Conservation (phyloP, 1,140 invertebrate genomes). For the Galleria mellonella region DNA sequence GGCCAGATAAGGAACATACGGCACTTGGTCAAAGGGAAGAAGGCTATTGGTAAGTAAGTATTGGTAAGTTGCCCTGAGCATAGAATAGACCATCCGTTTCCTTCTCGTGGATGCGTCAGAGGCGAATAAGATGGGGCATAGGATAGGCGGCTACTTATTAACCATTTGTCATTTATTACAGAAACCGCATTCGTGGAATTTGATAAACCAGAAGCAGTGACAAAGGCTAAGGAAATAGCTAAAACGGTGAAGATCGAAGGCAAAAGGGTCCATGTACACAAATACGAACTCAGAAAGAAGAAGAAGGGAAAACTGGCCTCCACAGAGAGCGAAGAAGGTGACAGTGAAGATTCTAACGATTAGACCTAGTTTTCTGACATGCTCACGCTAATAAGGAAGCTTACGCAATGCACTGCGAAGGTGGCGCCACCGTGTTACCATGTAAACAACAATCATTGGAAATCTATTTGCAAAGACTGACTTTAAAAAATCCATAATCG, state of each 20-base stretch:
- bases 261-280: constrained; percentile 37
- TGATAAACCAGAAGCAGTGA: constrained; percentile 38
- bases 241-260: constrained; percentile 30
- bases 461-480: no score
- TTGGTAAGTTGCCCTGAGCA: not conserved
- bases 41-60: constrained; percentile 28
- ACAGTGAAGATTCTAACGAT: constrained; percentile 25
- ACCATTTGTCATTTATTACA: constrained; percentile 30
- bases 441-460: no score
- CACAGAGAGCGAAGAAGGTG: constrained; percentile 5
- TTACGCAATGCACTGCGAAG: no score
- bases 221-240: constrained; percentile 28
- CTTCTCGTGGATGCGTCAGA: not conserved
- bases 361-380: no score
- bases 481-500: no score
- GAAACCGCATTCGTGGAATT: constrained; percentile 53
- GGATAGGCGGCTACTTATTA: no score
- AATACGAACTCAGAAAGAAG: constrained; percentile 25
- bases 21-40: constrained; percentile 38
- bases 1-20: constrained; percentile 40
- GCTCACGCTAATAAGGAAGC: not conserved
- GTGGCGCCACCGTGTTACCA: no score
- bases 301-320: constrained; percentile 10
- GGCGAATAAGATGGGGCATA: no score
- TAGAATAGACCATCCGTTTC: not conserved